Base-by-base conservation (phyloP, 2,888 invertebrate genomes). In the Syrista parreyssii region DNA sequence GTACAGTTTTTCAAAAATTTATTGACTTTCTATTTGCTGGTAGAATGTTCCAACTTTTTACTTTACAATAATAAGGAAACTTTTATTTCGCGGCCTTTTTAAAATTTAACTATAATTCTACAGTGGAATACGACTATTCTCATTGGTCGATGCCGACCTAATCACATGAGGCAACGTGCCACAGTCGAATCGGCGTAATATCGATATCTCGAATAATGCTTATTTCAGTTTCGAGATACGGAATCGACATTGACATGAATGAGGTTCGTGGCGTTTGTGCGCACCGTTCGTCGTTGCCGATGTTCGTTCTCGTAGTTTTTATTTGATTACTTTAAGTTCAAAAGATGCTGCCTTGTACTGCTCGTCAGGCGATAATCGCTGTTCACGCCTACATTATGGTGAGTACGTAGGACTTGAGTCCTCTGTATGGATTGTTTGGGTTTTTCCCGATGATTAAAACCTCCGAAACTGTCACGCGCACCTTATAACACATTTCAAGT, bases 381-480 rank as follows among this genome's bases (percentile, higher is more conserved):
- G 82, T 90, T 85, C 86, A 92, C 82, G 85, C 88, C 71, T 88
- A 88, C 88, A 84, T 92, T 80, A 82, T 91, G 90, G 92, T 92
- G 84, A 92, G 92, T 91, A 74, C 11, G 55, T 33, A 75, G 72
- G 80, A 79, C 32, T 71, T 30, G 15, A 12, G 31, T 23, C 9
- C 23, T 32, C 0, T 3, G 31, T 71, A 71, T 1, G 12, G 31
- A 71, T 32, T 31, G 12, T 15, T 71, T 15, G 3, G 30, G 30
- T 32, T 31, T 30, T 32, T 71, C 9, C 30, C 30, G 32, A 68
- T n/a, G 6, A 30, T 12, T 32, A 71, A 71, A 30, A 71, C 1
- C 12, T 32, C 31, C 31, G 4, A 71, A 71, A 71, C 31, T 71
- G 31, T 71, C 31, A 71, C 11, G 31, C 71, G 31, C 12, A 71